A percentile compares a stretch with the other conserved stretches of the same genome.
Evolutionary conservation across 2,113 vertebrate species (phyloP).

Genomic region (Nasalis larvatus): DNA sequence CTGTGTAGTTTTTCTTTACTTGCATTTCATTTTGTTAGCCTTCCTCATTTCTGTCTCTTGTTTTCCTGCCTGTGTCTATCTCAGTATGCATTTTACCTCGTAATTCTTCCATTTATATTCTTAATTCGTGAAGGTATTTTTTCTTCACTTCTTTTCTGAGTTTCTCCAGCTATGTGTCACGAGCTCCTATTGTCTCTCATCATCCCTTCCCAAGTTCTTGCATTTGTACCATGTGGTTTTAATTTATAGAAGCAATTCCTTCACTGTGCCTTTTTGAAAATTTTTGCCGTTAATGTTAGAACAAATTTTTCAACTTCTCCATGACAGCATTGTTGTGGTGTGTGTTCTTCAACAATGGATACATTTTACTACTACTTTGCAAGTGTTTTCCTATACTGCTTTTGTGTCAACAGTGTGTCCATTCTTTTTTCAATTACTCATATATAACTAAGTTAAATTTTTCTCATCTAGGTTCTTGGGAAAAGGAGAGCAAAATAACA

Average conservation of each 20-base stretch:
- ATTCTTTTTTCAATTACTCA: constrained; percentile 23
- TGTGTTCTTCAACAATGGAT: constrained; percentile 7
- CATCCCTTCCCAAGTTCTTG: neutral
- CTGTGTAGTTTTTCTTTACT: neutral
- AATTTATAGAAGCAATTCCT: constrained; percentile 3
- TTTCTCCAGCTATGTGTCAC: neutral
- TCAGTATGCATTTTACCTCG: neutral
- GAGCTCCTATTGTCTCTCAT: neutral
- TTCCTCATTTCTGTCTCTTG: neutral
- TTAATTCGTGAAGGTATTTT: neutral
- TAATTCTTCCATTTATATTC: neutral
- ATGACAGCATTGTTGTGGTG: constrained; percentile 2
- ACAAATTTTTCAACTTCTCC: neutral
- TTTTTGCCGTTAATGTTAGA: neutral
- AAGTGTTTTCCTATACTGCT: neutral
- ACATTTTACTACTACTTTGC: neutral
- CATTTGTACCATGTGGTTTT: constrained; percentile 1
- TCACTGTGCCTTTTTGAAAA: neutral
- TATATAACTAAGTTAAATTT: neutral
- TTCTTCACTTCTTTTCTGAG: neutral
- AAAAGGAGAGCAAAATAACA: neutral
- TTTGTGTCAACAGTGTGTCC: neutral
- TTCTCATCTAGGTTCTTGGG: neutral
- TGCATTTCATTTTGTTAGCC: neutral
- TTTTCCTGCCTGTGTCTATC: neutral